Evolutionary conservation across 53 echinoderm and acorn worm species (phyloP).

Genomic region (Actinopyga echinites): DNA sequence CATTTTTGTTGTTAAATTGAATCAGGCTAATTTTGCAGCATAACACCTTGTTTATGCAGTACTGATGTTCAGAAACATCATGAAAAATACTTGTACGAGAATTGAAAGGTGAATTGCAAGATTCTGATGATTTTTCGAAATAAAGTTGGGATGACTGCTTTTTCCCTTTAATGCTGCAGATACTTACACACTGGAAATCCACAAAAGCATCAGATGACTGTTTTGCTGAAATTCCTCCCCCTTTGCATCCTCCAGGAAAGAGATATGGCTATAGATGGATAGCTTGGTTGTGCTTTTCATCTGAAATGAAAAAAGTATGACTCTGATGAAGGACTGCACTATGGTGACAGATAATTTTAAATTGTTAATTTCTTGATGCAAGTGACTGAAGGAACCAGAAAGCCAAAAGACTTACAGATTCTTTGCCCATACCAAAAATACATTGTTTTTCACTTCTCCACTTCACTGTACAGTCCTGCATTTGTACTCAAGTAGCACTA

Average conservation of each 20-base stretch:
- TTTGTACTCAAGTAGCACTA: no score
- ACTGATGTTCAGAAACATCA: no score
- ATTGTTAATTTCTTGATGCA: not conserved
- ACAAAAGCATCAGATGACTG: not conserved
- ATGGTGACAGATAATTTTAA: not conserved
- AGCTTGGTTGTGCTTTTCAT: not conserved
- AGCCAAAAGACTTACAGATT: no score
- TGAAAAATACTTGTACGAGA: no score
- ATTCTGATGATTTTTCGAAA: no score
- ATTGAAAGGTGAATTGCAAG: no score
- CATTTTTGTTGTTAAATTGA: no score
- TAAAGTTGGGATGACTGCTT: no score
- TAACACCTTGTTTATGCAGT: no score
- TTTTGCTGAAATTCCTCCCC: not conserved
- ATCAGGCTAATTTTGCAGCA: no score
- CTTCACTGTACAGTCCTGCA: no score
- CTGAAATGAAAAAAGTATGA: not conserved
- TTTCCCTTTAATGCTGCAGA: no score
- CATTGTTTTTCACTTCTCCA: not conserved
- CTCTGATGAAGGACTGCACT: not conserved
- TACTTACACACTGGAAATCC: constrained; percentile 8
- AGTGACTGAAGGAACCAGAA: not conserved
- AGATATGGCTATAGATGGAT: not conserved
- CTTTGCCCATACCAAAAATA: not conserved
- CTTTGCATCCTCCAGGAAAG: constrained; percentile 10